Evolutionary conservation across 1,140 invertebrate species (phyloP).

Genomic region (Archivesica marissinica): DNA sequence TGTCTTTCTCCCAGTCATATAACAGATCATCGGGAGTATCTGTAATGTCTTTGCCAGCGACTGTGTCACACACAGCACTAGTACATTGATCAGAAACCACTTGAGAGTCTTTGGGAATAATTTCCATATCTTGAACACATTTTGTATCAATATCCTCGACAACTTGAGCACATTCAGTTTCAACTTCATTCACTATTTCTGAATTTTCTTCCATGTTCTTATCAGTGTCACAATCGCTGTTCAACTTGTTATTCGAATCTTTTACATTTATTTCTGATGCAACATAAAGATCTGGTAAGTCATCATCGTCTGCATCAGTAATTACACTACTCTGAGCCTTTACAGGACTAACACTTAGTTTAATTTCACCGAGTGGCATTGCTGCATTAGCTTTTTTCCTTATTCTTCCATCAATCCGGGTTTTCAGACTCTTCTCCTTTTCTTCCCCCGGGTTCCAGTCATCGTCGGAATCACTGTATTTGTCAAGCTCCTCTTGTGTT

Average conservation of each 20-base stretch:
- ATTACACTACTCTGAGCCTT: conserved; percentile 13
- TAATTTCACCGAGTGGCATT: conserved; percentile 39
- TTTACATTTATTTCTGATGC: neutral
- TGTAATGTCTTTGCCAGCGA: neutral
- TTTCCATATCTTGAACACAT: neutral
- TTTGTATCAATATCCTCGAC: neutral
- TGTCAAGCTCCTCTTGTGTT: conserved; percentile 55
- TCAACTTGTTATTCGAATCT: neutral
- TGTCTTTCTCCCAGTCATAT: conserved; percentile 15
- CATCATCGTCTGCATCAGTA: neutral
- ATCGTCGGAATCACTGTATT: conserved; percentile 59
- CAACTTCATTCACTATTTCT: neutral
- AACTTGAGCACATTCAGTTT: neutral
- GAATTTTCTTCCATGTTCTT: neutral
- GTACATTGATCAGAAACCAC: too few species aligned
- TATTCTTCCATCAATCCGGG: conserved; percentile 33
- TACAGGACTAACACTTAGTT: neutral
- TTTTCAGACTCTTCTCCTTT: conserved; percentile 38
- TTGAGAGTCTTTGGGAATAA: neutral
- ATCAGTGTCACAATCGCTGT: neutral
- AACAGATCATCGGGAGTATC: neutral
- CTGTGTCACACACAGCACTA: neutral
- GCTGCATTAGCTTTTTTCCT: conserved; percentile 13
- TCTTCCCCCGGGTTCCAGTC: conserved; percentile 49
- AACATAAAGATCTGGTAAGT: conserved; percentile 36